Base-by-base conservation (phyloP, 2,888 invertebrate genomes). In the Unio pictorum region DNA sequence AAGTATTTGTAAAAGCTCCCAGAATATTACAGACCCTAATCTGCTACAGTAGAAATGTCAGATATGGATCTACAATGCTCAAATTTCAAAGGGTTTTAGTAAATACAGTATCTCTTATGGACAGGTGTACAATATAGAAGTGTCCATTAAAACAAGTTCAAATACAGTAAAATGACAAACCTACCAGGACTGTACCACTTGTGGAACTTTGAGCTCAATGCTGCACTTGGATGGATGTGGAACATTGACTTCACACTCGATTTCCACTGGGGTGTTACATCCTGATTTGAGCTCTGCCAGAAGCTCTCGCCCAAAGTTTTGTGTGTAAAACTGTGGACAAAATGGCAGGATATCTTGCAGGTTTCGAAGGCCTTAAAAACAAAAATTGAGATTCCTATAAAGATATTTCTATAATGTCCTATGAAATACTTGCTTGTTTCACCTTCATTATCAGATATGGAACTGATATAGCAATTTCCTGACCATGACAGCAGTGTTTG, bases 341-440 rank as follows among this genome's bases (percentile, higher is more conserved):
- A 82, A 87, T 45, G 86, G 87, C 57, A 87, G 73, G 30, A 86
- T 73, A 55, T 87, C 86, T 66, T 83, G 83, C 23, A 86, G 74
- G 55, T 83, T 81, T 28, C 83, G 76, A 54, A 84, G 61, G 75
- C 82, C 86, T 86, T 76, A 18, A 72, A 73, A 59, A 45, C 45
- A 28, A 68, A 55, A 55, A 61, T 7, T 7, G 6, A 55, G 8
- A 30, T 63, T 66, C 28, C 45, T 23, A 55, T 20, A 23, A 58
- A 58, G 17, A 45, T 11, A 15, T 11, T 45, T 45, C 45, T 23
- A 23, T 23, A 23, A 15, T 11, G 45, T 2, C 15, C 45, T 45
- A 45, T 45, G 3, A 45, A 45, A 45, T 45, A 15, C 45, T 45
- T 45, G 45, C 45, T 45, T 45, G 11, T 45, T 45, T 4, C 45